phyloP scores from a whole-genome alignment of 2,113 vertebrate genomes.

The Lonchura striata region DNA sequence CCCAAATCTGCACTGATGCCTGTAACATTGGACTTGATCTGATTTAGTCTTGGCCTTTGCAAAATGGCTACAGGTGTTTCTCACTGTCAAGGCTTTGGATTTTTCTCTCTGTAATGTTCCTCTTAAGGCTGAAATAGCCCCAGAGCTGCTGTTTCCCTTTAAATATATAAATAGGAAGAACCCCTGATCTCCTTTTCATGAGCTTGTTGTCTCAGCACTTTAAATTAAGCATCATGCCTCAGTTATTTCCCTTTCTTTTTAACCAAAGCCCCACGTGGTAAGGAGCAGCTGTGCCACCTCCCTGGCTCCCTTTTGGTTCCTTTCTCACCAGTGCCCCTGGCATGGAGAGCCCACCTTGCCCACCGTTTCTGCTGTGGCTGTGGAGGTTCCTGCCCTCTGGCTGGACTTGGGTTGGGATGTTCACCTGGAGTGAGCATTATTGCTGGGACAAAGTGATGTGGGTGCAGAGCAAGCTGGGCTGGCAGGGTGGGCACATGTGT shows the following conservation, averaged over 20 bases:
- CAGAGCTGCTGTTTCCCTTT: conserved; percentile 3
- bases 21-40: not conserved
- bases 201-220: conserved; percentile 17
- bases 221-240: conserved; percentile 5
- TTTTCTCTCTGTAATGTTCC: not conserved
- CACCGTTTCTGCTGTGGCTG: not conserved
- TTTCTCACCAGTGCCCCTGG: not conserved
- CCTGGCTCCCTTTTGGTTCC: not conserved
- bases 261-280: not conserved
- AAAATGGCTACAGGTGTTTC: not conserved
- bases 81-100: not conserved
- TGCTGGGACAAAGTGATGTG: not conserved
- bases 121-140: not conserved
- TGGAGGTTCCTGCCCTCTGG: not conserved
- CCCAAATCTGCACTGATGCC: not conserved
- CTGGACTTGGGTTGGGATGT: fast-evolving
- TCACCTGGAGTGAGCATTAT: not conserved
- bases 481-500: fast-evolving
- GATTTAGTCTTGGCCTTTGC: not conserved
- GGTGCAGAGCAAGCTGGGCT: not conserved
- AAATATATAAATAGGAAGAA: conserved; percentile 15
- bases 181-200: not conserved
- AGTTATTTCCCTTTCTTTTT: conserved; percentile 28
- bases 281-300: conserved; percentile 6
- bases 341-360: not conserved